Percentiles rank a stretch among this genome's conserved stretches.
phyloP scores from a whole-genome alignment of 1,140 invertebrate genomes.

The Tetramorium alpestre region DNA sequence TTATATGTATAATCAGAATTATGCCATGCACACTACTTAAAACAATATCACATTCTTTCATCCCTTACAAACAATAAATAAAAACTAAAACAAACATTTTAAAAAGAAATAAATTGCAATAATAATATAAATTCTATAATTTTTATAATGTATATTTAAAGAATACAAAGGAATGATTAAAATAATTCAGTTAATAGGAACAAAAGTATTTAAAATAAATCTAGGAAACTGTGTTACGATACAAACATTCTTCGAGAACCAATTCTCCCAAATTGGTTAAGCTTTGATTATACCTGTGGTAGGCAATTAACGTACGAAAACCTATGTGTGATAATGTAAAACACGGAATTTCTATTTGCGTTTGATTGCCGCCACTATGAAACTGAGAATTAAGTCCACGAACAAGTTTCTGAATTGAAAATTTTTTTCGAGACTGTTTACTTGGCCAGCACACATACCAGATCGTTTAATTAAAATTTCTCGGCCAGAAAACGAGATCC shows the following conservation, averaged over 20 bases:
- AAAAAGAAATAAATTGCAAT: neutral
- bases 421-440: constrained; percentile 51
- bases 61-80: neutral
- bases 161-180: neutral
- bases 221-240: neutral
- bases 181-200: neutral
- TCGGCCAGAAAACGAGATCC: constrained; percentile 42
- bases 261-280: neutral
- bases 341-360: constrained; percentile 33
- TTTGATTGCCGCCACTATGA: constrained; percentile 1
- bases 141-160: neutral
- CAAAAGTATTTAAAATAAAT: neutral
- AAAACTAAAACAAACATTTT: neutral
- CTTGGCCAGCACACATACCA: neutral
- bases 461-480: constrained; percentile 70
- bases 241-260: neutral
- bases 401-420: constrained; percentile 17
- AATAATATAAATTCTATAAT: neutral
- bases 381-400: constrained; percentile 42
- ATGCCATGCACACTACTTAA: neutral
- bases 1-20: neutral
- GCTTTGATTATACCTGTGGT: neutral
- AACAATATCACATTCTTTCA: neutral
- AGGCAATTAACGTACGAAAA: constrained; percentile 23
- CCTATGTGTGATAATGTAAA: neutral